These are phyloP conservation scores for Telmatherina bonti DNA, from an alignment of 2,797 vertebrate genomes.

Conservation along the genomic window DNA sequence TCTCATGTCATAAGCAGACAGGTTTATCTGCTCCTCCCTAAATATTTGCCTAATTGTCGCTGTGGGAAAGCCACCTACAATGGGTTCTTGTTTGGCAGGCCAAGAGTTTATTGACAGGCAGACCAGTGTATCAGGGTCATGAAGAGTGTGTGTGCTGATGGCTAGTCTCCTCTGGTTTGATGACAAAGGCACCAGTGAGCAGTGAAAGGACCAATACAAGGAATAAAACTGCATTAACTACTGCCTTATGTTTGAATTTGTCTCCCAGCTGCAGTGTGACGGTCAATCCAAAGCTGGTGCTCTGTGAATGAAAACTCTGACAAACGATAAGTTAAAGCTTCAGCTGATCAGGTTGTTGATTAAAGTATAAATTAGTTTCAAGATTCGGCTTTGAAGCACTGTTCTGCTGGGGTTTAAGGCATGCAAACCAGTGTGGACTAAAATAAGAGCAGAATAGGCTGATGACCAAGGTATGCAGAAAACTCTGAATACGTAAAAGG, in stretches of 20 bases:
- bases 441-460: too few species aligned
- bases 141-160: slow-evolving; percentile 44
- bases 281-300: neutral
- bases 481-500: neutral
- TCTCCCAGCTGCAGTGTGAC: neutral
- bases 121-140: slow-evolving; percentile 41
- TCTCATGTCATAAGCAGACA: slow-evolving; percentile 38
- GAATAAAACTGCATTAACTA: slow-evolving; percentile 20
- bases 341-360: neutral
- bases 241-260: slow-evolving; percentile 22
- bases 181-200: slow-evolving; percentile 47
- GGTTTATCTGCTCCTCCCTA: slow-evolving; percentile 28
- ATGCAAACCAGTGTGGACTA: too few species aligned
- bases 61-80: slow-evolving; percentile 59
- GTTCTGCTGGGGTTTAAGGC: neutral
- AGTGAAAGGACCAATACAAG: slow-evolving; percentile 26
- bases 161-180: slow-evolving; percentile 20
- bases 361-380: neutral
- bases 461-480: neutral
- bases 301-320: neutral
- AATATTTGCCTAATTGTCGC: slow-evolving; percentile 36
- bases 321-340: neutral
- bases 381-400: too few species aligned
- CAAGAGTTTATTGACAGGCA: slow-evolving; percentile 26
- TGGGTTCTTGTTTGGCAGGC: slow-evolving; percentile 54